Conservation (phyloP, 2,888 invertebrate species). For the Shargacucullia verbasci region DNA sequence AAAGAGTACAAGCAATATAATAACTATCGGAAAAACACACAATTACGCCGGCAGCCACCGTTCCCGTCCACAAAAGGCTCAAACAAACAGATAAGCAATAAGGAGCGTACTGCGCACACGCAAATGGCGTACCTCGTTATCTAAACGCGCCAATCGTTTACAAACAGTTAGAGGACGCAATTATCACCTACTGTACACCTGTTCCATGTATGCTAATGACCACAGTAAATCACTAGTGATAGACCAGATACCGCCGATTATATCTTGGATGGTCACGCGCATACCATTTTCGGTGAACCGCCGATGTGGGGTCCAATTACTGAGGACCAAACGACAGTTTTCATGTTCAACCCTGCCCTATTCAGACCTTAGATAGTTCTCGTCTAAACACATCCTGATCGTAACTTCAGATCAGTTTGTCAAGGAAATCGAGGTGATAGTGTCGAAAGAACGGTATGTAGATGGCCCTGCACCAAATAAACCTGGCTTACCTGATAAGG, state of each 20-base stretch:
- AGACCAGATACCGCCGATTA: slow-evolving; percentile 47
- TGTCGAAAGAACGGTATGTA: slow-evolving; percentile 30
- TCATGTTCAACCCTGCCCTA: slow-evolving; percentile 48
- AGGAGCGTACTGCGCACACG: slow-evolving; percentile 63
- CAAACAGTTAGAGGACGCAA: slow-evolving; percentile 70
- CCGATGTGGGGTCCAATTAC: slow-evolving; percentile 63
- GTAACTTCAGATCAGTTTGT: slow-evolving; percentile 38
- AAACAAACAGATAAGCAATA: slow-evolving; percentile 58
- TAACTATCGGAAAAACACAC: slow-evolving; percentile 53
- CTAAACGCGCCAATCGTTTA: slow-evolving; percentile 74
- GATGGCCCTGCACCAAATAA: slow-evolving; percentile 33
- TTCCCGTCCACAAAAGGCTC: slow-evolving; percentile 52
- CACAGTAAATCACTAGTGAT: slow-evolving; percentile 56
- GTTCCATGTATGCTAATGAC: slow-evolving; percentile 69
- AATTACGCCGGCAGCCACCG: slow-evolving; percentile 38
- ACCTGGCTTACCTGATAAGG: slow-evolving; percentile 28
- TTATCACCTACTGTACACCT: slow-evolving; percentile 76
- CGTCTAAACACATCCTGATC: slow-evolving; percentile 31
- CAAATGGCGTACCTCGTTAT: slow-evolving; percentile 75
- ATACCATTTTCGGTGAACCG: slow-evolving; percentile 48
- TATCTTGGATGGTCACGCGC: slow-evolving; percentile 62
- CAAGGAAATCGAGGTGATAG: slow-evolving; percentile 28
- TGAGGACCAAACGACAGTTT: slow-evolving; percentile 51
- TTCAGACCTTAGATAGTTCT: slow-evolving; percentile 33
- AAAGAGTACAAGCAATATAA: slow-evolving; percentile 26